Conservation (phyloP, 2,113 vertebrate genomes). For the Mionectes macconnelli region DNA sequence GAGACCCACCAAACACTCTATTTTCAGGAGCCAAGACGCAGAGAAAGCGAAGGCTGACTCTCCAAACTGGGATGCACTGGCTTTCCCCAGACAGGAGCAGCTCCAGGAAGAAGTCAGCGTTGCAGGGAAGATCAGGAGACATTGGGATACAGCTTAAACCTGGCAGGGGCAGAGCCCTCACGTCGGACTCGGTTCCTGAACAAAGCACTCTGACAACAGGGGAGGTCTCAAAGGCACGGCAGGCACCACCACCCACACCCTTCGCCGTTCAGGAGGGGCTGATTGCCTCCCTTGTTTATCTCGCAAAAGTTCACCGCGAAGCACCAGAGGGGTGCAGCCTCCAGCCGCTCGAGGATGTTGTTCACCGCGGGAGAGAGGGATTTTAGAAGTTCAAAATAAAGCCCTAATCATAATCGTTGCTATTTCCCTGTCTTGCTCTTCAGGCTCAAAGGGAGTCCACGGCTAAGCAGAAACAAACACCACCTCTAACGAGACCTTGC, state of each 20-base stretch:
- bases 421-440: background rate
- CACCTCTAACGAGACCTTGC: slow-evolving; percentile 21
- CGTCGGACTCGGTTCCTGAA: rapidly evolving
- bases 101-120: background rate
- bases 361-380: background rate
- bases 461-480: slow-evolving; percentile 21
- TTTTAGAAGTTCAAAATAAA: background rate
- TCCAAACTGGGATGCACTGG: background rate
- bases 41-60: background rate
- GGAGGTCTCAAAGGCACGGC: slow-evolving; percentile 12
- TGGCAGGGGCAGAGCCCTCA: background rate
- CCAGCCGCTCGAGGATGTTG: background rate
- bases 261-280: background rate
- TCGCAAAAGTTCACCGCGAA: background rate
- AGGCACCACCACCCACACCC: slow-evolving; percentile 2
- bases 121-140: background rate
- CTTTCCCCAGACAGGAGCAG: background rate
- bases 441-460: background rate
- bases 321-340: background rate
- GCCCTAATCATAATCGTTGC: background rate
- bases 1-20: background rate
- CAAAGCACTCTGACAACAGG: background rate
- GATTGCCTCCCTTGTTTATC: slow-evolving; percentile 29
- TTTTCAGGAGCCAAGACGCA: background rate
- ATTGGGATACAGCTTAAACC: background rate